Evolutionary conservation across 2,888 invertebrate species (phyloP).

Genomic region (Platypus cylindrus): DNA sequence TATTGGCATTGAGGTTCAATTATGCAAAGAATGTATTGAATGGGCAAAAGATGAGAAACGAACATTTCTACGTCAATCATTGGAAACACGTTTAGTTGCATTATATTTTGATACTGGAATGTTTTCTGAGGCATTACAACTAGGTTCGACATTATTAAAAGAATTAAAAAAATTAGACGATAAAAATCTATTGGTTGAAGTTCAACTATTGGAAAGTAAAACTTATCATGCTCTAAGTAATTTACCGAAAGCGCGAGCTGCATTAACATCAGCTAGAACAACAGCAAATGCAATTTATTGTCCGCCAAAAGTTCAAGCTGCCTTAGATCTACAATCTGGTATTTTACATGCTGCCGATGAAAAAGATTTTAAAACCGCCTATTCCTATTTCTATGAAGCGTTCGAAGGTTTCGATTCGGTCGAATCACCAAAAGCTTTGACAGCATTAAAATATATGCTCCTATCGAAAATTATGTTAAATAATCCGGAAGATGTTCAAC

Average conservation of each 20-base stretch:
- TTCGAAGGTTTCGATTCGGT: slow-evolving; percentile 91
- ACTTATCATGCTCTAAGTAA: slow-evolving; percentile 96
- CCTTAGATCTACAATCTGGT: slow-evolving; percentile 92
- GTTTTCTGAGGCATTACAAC: slow-evolving; percentile 72
- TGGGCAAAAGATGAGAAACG: slow-evolving; percentile 98
- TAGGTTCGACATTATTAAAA: slow-evolving; percentile 76
- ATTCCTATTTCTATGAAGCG: slow-evolving; percentile 96
- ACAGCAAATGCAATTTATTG: slow-evolving; percentile 99
- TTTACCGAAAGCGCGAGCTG: slow-evolving; percentile 91
- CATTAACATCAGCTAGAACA: slow-evolving; percentile 95
- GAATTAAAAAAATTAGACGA: slow-evolving; percentile 99
- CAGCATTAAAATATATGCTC: slow-evolving; percentile 98
- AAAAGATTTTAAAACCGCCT: slow-evolving; percentile 98
- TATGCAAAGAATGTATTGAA: slow-evolving; percentile 96
- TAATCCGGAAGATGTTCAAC: slow-evolving; percentile 90
- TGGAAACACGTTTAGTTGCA: slow-evolving; percentile 90
- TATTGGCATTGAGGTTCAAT: slow-evolving; percentile 85
- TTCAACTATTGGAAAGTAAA: slow-evolving; percentile 95
- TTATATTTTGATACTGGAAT: slow-evolving; percentile 87
- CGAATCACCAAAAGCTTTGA: slow-evolving; percentile 80
- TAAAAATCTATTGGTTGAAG: slow-evolving; percentile 96
- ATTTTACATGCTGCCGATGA: slow-evolving; percentile 99
- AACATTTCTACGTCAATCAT: slow-evolving; percentile 89
- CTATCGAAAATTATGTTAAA: slow-evolving; percentile 97
- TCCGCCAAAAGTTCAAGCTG: slow-evolving; percentile 96